phyloP scores from a whole-genome alignment of 2,888 invertebrate genomes.

The Drosophila basisetae region DNA sequence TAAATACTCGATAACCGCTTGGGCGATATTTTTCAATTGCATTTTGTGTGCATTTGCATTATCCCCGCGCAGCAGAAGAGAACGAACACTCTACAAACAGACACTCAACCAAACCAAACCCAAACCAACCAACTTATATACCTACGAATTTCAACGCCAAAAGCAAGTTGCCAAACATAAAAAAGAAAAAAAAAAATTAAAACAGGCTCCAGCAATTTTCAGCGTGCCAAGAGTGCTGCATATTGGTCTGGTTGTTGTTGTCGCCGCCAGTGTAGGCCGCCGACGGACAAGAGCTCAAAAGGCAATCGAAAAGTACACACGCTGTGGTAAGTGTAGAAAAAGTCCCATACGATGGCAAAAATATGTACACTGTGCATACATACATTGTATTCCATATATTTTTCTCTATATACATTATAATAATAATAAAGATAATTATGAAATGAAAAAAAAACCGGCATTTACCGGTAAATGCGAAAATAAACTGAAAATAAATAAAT shows the following conservation, averaged over 20 bases:
- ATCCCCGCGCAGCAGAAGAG: constrained; percentile 41
- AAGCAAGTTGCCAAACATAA: constrained; percentile 59
- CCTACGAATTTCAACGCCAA: constrained; percentile 48
- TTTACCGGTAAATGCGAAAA: constrained; percentile 47
- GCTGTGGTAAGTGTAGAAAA: constrained; percentile 45
- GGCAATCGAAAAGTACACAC: constrained; percentile 46
- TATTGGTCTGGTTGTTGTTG: constrained; percentile 47
- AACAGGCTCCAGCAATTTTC: constrained; percentile 61
- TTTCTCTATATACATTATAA: not conserved
- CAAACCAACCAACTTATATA: constrained; percentile 19
- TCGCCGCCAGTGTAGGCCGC: constrained; percentile 42
- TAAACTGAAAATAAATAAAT: constrained; percentile 30
- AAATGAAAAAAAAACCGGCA: constrained; percentile 37
- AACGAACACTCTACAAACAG: constrained; percentile 3
- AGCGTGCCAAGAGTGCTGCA: constrained; percentile 62
- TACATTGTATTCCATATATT: not conserved
- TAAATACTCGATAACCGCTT: constrained; percentile 11
- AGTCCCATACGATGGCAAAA: not conserved
- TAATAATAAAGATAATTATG: constrained; percentile 14
- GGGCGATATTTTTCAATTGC: constrained; percentile 41
- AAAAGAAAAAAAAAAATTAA: constrained; percentile 27
- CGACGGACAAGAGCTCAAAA: constrained; percentile 53
- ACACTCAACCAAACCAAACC: constrained; percentile 2
- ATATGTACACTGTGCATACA: constrained; percentile 4
- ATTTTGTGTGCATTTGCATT: constrained; percentile 43